A percentile compares a stretch with the other conserved stretches of the same genome.
phyloP scores from a whole-genome alignment of 1,140 invertebrate species.

The Penaeus chinensis region DNA sequence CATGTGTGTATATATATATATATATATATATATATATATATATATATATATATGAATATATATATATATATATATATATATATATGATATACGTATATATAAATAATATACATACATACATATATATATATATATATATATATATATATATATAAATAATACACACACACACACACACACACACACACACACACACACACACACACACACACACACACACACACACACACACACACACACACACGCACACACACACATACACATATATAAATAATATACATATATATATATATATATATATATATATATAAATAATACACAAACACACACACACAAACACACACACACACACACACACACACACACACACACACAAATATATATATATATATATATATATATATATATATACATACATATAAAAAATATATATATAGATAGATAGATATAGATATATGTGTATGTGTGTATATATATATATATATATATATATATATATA shows the following conservation, averaged over 20 bases:
- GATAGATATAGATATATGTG: neutral
- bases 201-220: neutral
- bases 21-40: too few species aligned
- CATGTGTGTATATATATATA: too few species aligned
- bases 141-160: neutral
- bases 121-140: too few species aligned
- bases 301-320: neutral
- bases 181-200: neutral
- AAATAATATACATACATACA: too few species aligned
- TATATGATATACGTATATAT: too few species aligned
- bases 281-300: slow-evolving; percentile 2
- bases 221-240: neutral
- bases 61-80: too few species aligned
- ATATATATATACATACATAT: slow-evolving; percentile 17
- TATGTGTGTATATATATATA: neutral
- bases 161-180: neutral
- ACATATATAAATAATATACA: neutral
- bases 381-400: slow-evolving; percentile 18
- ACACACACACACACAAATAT: neutral
- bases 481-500: too few species aligned
- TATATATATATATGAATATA: too few species aligned
- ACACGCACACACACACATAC: neutral
- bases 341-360: neutral
- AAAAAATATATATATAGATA: too few species aligned
- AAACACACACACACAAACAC: neutral